Evolutionary conservation across 1,140 invertebrate species (phyloP).

Genomic region (Heliconius nattereri): DNA sequence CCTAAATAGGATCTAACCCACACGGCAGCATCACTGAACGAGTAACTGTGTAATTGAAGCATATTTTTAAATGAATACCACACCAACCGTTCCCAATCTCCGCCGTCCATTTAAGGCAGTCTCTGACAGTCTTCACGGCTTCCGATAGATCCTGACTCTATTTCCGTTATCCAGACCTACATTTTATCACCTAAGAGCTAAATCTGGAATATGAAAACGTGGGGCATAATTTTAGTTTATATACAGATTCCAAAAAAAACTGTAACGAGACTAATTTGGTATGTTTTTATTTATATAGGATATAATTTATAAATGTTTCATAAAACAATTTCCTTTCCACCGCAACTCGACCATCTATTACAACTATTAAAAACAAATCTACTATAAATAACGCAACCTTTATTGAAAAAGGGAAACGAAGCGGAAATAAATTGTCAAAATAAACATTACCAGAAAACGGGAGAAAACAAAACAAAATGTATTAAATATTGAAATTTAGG

Average conservation of each 20-base stretch:
- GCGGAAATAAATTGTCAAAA: slow-evolving; percentile 21
- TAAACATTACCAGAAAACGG: slow-evolving; percentile 19
- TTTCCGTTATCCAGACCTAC: slow-evolving; percentile 3
- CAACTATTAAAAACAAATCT: slow-evolving; percentile 4
- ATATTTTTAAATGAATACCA: not conserved
- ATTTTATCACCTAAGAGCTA: not conserved
- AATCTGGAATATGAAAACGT: not conserved
- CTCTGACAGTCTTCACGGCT: slow-evolving; percentile 6
- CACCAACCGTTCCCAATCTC: not conserved
- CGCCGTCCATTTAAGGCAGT: not conserved
- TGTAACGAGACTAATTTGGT: too few species aligned
- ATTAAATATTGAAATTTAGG: slow-evolving; percentile 32
- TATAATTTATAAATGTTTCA: not conserved
- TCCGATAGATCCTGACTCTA: slow-evolving; percentile 3
- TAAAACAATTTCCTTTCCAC: not conserved
- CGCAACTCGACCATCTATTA: not conserved
- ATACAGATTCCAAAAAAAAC: too few species aligned
- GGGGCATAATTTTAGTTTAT: not conserved
- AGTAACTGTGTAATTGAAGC: not conserved
- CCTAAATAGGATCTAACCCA: too few species aligned
- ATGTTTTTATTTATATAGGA: not conserved
- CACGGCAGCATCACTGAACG: not conserved
- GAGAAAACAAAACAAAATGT: slow-evolving; percentile 12
- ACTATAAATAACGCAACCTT: not conserved
- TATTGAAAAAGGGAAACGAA: not conserved